A percentile compares a stretch with the other conserved stretches of the same genome.
phyloP scores from a whole-genome alignment of 2,113 vertebrate species.

The Cryptoleucopteryx plumbea region DNA sequence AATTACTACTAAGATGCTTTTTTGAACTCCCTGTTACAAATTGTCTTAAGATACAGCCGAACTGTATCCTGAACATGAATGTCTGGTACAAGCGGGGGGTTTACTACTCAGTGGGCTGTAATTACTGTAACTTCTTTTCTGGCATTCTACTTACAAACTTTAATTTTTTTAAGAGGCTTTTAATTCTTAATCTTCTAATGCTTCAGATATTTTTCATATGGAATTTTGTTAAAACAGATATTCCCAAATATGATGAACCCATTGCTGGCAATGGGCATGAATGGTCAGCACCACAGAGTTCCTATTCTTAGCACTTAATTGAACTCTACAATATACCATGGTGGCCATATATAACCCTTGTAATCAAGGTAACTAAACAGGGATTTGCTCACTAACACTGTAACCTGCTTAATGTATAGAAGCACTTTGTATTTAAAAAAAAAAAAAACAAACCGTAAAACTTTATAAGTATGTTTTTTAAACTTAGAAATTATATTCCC shows the following conservation, averaged over 20 bases:
- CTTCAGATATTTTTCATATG: conserved; percentile 44
- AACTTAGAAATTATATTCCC: conserved; percentile 71
- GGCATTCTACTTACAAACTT: conserved; percentile 31
- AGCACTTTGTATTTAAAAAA: conserved; percentile 82
- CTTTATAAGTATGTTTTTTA: conserved; percentile 71
- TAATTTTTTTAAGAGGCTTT: conserved; percentile 14
- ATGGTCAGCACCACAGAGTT: conserved; percentile 26
- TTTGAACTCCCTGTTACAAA: conserved; percentile 5
- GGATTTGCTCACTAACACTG: conserved; percentile 77
- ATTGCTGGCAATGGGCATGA: conserved; percentile 61
- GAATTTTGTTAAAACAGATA: conserved; percentile 58
- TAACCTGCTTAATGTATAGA: conserved; percentile 75
- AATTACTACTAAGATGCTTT: neutral
- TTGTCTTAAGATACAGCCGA: neutral
- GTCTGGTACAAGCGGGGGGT: neutral
- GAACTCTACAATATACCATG: neutral
- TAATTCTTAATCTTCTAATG: conserved; percentile 24
- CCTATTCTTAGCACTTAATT: conserved; percentile 4
- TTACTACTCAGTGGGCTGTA: conserved; percentile 15
- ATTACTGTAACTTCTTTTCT: conserved; percentile 26
- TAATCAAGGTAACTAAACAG: conserved; percentile 68
- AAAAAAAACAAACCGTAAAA: conserved; percentile 25
- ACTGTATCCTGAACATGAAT: neutral
- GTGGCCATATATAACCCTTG: conserved; percentile 42
- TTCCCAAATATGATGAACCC: conserved; percentile 45